Conservation (phyloP, 2,113 vertebrate species). For the Bos javanicus region DNA sequence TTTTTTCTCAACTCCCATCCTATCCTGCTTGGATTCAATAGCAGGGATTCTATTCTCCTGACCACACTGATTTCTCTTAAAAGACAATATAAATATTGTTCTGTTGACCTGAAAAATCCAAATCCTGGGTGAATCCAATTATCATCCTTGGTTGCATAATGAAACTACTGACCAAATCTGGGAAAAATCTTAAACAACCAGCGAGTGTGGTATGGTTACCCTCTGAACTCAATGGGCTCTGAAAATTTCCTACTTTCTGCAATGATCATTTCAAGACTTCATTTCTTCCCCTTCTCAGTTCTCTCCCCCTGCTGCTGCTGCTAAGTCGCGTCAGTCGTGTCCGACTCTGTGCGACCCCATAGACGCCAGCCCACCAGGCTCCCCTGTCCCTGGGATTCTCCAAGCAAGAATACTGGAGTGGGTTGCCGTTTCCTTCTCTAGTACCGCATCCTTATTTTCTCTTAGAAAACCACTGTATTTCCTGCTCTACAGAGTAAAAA, state of each 20-base stretch:
- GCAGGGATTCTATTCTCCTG: not conserved
- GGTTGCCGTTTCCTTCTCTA: too few relatives aligned
- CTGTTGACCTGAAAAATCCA: not conserved
- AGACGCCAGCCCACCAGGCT: too few relatives aligned
- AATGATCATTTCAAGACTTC: not conserved
- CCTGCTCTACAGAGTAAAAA: not conserved
- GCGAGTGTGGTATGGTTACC: not conserved
- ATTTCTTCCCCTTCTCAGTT: not conserved
- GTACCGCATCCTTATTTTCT: not conserved
- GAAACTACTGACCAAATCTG: not conserved
- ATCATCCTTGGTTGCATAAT: not conserved
- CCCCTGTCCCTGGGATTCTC: too few relatives aligned
- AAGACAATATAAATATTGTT: not conserved
- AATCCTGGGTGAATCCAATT: not conserved
- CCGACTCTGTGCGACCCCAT: too few relatives aligned
- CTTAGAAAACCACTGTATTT: conserved; percentile 8
- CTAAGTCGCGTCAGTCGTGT: too few relatives aligned
- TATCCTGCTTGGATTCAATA: not conserved
- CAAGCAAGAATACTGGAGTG: too few relatives aligned
- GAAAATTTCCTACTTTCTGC: not conserved
- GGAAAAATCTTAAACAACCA: not conserved
- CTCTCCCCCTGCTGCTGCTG: not conserved
- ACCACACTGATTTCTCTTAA: not conserved
- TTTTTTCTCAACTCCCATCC: not conserved
- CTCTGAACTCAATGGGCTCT: not conserved